Conservation (phyloP, 2,888 invertebrate species). For the Drosophila leonis region DNA sequence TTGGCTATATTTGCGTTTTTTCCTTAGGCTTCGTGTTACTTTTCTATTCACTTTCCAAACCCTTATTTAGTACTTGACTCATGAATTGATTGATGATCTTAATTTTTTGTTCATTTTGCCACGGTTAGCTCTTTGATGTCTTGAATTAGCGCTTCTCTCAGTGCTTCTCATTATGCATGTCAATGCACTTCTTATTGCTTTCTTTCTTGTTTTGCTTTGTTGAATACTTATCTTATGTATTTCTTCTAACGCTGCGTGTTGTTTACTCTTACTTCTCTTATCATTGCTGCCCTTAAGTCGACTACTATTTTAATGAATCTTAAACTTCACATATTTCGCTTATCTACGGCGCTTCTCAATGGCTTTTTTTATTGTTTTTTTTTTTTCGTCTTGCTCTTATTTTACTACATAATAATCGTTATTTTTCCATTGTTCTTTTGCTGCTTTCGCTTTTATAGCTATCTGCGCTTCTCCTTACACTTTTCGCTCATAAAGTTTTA, state of each 20-base stretch:
- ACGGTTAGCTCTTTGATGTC: no score
- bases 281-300: neutral
- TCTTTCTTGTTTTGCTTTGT: neutral
- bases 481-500: neutral
- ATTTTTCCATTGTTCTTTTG: neutral
- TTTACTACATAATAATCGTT: neutral
- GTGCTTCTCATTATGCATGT: neutral
- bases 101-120: neutral
- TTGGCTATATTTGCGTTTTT: no score
- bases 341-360: neutral
- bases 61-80: neutral
- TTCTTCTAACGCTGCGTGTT: neutral
- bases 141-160: neutral
- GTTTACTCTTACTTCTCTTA: neutral
- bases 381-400: neutral
- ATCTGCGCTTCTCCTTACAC: neutral
- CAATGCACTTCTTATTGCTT: neutral
- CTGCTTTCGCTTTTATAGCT: neutral
- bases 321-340: neutral
- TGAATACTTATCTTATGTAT: neutral
- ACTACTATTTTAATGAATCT: neutral
- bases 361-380: neutral
- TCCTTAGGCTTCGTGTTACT: no score
- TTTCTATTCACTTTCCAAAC: no score
- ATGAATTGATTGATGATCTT: neutral